A percentile compares a stretch with the other conserved stretches of the same genome.
Evolutionary conservation across 2,888 invertebrate genomes (phyloP).

Genomic region (Philaethria dido): DNA sequence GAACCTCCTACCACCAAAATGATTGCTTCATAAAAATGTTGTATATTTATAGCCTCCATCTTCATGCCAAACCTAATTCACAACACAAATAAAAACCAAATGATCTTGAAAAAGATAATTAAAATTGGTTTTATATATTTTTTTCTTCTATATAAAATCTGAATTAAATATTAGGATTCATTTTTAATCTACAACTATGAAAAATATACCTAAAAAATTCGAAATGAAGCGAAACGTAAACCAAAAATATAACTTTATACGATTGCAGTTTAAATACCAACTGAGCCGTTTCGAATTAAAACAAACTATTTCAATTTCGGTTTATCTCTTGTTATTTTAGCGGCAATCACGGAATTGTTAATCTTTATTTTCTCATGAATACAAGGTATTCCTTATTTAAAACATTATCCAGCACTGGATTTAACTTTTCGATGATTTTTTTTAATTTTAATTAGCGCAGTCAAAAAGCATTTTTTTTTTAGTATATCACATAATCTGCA

Average conservation of each 20-base stretch:
- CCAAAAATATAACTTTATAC: constrained; percentile 18
- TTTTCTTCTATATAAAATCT: background rate
- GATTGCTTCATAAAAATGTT: too few relatives aligned
- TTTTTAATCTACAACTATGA: constrained; percentile 2
- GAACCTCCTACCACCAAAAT: too few relatives aligned
- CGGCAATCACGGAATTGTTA: constrained; percentile 11
- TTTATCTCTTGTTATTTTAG: constrained; percentile 25
- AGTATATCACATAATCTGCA: too few relatives aligned
- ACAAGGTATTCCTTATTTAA: constrained; percentile 1
- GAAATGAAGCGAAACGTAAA: constrained; percentile 14
- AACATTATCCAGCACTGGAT: constrained; percentile 2
- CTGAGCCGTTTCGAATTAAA: constrained; percentile 18
- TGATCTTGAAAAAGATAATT: too few relatives aligned
- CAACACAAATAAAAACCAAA: too few relatives aligned
- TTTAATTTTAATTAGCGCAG: background rate
- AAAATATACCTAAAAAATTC: background rate
- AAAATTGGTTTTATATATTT: too few relatives aligned
- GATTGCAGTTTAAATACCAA: constrained; percentile 24
- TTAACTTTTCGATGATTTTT: too few relatives aligned
- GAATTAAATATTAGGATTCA: background rate
- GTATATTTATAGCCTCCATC: too few relatives aligned
- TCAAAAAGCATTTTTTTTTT: too few relatives aligned
- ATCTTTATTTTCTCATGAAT: constrained; percentile 19
- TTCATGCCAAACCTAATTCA: too few relatives aligned
- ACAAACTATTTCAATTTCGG: constrained; percentile 27